These are phyloP conservation scores for Plusia festucae DNA, from an alignment of 2,888 invertebrate genomes.

Conservation along the genomic window DNA sequence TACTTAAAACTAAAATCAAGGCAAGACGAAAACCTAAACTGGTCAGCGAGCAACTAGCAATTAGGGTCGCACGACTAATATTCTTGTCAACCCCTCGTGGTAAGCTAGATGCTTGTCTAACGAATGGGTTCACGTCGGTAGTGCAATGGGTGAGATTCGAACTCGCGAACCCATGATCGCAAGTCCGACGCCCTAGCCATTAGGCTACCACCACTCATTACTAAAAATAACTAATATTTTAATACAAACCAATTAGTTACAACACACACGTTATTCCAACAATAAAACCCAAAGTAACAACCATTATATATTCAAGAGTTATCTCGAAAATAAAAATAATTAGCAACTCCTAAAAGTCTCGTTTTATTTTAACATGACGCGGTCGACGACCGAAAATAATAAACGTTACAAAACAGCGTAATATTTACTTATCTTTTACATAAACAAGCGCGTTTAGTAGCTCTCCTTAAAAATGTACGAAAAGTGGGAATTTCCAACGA, in stretches of 20 bases:
- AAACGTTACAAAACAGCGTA: slow-evolving; percentile 28
- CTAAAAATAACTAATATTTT: no score
- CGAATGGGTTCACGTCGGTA: no score
- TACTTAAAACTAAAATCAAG: no score
- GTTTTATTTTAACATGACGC: slow-evolving; percentile 11
- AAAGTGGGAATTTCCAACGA: slow-evolving; percentile 36
- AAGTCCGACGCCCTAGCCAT: no score
- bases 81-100: no score
- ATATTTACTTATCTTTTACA: slow-evolving; percentile 51
- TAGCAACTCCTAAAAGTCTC: slow-evolving; percentile 19
- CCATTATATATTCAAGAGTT: background rate
- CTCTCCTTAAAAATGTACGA: slow-evolving; percentile 55
- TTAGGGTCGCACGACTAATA: no score
- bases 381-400: slow-evolving; percentile 28
- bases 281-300: slow-evolving; percentile 16
- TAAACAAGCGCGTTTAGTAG: slow-evolving; percentile 35
- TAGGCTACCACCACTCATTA: no score
- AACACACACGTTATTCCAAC: background rate
- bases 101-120: no score
- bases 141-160: no score
- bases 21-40: no score
- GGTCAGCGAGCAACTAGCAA: no score
- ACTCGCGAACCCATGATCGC: no score
- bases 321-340: background rate
- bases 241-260: background rate